Percentiles rank a stretch among this genome's conserved stretches.
Conservation (phyloP, 1,140 invertebrate genomes). For the Drosophila simulans region DNA sequence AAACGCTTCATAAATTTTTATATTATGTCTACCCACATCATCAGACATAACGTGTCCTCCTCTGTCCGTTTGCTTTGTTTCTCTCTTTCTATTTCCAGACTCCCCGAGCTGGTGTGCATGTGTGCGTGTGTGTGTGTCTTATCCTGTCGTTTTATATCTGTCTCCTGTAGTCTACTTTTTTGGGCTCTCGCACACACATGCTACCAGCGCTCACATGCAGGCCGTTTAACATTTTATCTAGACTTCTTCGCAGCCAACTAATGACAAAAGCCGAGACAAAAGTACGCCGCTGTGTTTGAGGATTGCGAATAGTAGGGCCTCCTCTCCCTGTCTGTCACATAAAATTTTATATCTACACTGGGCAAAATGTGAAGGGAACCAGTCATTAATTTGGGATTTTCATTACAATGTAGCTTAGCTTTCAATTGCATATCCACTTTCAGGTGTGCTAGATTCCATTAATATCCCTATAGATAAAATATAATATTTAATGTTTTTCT, state of each 20-base stretch:
- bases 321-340: slow-evolving; percentile 59
- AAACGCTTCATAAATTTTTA: slow-evolving; percentile 84
- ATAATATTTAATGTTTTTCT: too few relatives aligned
- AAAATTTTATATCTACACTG: slow-evolving; percentile 73
- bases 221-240: slow-evolving; percentile 81
- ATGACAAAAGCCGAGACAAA: slow-evolving; percentile 79
- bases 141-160: slow-evolving; percentile 76
- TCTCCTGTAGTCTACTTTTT: slow-evolving; percentile 75
- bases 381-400: not conserved
- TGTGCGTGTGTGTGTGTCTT: slow-evolving; percentile 49
- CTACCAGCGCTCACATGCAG: slow-evolving; percentile 58
- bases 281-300: slow-evolving; percentile 58
- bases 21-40: slow-evolving; percentile 83
- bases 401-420: too few relatives aligned
- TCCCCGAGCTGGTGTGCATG: slow-evolving; percentile 16
- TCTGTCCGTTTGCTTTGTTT: slow-evolving; percentile 36
- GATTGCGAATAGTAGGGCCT: slow-evolving; percentile 35
- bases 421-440: too few relatives aligned
- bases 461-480: too few relatives aligned
- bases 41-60: slow-evolving; percentile 75
- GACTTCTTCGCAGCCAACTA: slow-evolving; percentile 73
- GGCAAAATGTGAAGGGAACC: not conserved
- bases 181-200: slow-evolving; percentile 39
- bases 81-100: slow-evolving; percentile 6
- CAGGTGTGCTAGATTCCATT: too few relatives aligned